These are phyloP conservation scores for Petrolisthes cinctipes DNA, from an alignment of 2,888 invertebrate genomes.

Conservation along the genomic window DNA sequence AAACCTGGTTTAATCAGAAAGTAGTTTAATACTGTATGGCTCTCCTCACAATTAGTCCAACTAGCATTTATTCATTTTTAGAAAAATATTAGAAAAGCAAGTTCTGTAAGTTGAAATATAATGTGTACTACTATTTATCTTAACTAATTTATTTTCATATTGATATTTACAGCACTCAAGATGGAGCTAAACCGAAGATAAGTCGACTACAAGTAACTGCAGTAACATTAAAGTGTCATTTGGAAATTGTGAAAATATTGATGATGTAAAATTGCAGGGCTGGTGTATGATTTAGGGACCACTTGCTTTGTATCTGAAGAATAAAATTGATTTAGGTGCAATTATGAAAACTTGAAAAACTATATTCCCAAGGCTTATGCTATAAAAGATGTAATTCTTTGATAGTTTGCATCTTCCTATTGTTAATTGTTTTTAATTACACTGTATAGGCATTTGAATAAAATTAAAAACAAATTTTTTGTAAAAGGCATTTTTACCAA, in stretches of 20 bases:
- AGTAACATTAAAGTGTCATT: constrained; percentile 4
- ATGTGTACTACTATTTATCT: neutral
- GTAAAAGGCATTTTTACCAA: constrained; percentile 25
- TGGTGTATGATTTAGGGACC: constrained; percentile 56
- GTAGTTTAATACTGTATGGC: no score
- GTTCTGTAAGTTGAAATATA: no score
- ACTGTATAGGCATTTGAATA: neutral
- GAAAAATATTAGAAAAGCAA: no score
- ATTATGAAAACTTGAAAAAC: constrained; percentile 4
- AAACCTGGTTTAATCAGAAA: no score
- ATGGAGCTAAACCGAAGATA: constrained; percentile 66
- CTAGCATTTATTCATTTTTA: no score
- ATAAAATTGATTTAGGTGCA: constrained; percentile 21
- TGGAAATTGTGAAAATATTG: constrained; percentile 16
- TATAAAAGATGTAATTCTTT: neutral
- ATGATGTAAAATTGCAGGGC: constrained; percentile 36
- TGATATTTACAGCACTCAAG: constrained; percentile 64
- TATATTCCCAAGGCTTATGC: constrained; percentile 37
- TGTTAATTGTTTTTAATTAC: constrained; percentile 28
- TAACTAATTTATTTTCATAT: constrained; percentile 2
- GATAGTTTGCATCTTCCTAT: neutral
- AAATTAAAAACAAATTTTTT: constrained; percentile 4
- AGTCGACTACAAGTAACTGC: constrained; percentile 29
- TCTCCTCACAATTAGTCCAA: no score
- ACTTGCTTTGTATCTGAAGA: constrained; percentile 37